Evolutionary conservation across 2,888 invertebrate species (phyloP), one percentile per base, ranked within the genome.

Genomic region (Phragmatobia fuliginosa): DNA sequence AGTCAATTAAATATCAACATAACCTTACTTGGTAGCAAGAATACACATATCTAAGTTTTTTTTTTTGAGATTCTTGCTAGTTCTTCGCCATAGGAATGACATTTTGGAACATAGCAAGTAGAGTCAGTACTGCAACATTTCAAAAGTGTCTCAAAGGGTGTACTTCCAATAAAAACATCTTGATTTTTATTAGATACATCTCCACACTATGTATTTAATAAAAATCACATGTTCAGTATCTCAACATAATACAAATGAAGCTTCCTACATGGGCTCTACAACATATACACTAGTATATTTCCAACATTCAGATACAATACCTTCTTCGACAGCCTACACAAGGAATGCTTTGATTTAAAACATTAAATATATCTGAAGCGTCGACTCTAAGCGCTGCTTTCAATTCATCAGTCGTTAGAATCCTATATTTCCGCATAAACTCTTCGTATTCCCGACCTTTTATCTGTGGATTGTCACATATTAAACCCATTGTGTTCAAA

Each of bases 241-340:
- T n/a, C n/a, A n/a, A n/a, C n/a, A n/a, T n/a, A n/a, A n/a, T n/a
- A n/a, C n/a, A n/a, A n/a, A n/a, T n/a, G n/a, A n/a, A n/a, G n/a
- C n/a, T n/a, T n/a, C n/a, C n/a, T n/a, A n/a, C n/a, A n/a, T n/a
- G n/a, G n/a, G n/a, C n/a, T n/a, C n/a, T n/a, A n/a, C n/a, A n/a
- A n/a, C n/a, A n/a, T n/a, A n/a, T n/a, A n/a, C n/a, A n/a, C n/a
- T n/a, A n/a, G n/a, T n/a, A n/a, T n/a, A n/a, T n/a, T n/a, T n/a
- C 56, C n/a, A 25, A 28, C 11, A n/a, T 28, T 59, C 41, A n/a
- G 45, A 76, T 62, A 70, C 72, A 72, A 65, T 95, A 98, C 98
- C 98, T 98, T 96, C 98, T 96, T 79, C 99, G 96, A 94, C 99
- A 99, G 76, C 99, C 99, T 87, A 99, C 98, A 95, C 99, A 99